Conservation (phyloP, 2,113 vertebrate genomes). For the Hippopotamus amphibius region DNA sequence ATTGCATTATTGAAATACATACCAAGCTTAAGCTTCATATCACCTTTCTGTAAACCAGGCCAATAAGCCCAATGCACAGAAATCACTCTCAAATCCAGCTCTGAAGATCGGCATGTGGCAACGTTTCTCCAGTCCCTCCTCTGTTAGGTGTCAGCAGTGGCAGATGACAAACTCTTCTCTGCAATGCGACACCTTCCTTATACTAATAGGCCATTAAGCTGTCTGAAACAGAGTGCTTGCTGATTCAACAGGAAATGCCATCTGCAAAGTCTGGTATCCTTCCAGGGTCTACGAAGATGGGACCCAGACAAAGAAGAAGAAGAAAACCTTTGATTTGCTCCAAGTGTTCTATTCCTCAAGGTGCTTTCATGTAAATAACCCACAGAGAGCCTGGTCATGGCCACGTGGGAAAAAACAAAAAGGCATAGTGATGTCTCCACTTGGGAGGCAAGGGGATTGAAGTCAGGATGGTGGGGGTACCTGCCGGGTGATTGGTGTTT, state of each 20-base stretch:
- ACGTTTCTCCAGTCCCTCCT: neutral
- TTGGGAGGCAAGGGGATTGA: neutral
- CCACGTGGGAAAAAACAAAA: rapidly evolving
- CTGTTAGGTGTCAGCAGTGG: neutral
- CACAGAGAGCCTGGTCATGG: neutral
- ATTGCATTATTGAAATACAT: neutral
- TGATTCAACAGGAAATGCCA: conserved; percentile 71
- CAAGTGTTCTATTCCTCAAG: neutral
- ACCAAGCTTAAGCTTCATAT: neutral
- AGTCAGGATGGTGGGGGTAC: rapidly evolving
- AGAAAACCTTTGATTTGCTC: neutral
- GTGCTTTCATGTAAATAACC: neutral
- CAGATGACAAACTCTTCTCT: conserved; percentile 2
- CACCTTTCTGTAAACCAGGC: neutral
- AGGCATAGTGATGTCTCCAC: rapidly evolving
- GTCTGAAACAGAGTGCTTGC: neutral
- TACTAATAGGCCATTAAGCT: conserved; percentile 37
- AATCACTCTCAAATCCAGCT: neutral
- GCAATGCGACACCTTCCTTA: conserved; percentile 17
- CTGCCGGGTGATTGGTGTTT: rapidly evolving
- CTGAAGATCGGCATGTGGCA: neutral
- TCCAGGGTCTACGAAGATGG: neutral
- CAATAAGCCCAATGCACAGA: neutral
- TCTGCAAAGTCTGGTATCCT: neutral
- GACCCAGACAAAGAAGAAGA: neutral